A percentile compares a stretch with the other conserved stretches of the same genome.
These are phyloP conservation scores for Pterocles orientalis DNA, from an alignment of 2,113 vertebrate species.

Conservation along the genomic window DNA sequence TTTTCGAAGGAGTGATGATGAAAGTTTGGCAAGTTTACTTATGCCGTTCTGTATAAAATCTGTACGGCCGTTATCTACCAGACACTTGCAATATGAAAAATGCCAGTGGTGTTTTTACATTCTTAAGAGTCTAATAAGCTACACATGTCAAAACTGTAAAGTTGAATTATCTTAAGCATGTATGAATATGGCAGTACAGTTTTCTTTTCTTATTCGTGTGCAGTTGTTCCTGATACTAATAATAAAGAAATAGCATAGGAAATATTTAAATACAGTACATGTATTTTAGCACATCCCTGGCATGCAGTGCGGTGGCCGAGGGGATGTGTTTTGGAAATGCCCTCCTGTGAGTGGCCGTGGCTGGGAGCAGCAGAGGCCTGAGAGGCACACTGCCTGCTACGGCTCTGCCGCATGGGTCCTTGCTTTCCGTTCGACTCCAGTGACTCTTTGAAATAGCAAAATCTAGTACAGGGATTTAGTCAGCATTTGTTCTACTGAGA, in stretches of 20 bases:
- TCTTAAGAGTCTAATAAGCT: conserved; percentile 44
- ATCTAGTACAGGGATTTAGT: neutral
- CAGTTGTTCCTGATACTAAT: neutral
- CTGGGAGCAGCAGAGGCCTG: neutral
- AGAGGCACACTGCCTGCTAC: neutral
- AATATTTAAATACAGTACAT: neutral
- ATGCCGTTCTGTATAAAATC: conserved; percentile 33
- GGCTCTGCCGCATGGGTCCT: neutral
- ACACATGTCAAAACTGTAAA: conserved; percentile 57
- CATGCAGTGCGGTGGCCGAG: neutral
- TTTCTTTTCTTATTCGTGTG: neutral
- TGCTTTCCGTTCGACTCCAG: neutral
- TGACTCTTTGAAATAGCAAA: neutral
- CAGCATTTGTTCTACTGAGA: neutral
- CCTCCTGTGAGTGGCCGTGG: neutral
- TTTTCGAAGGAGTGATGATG: conserved; percentile 59
- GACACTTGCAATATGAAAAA: conserved; percentile 61
- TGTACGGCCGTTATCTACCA: conserved; percentile 48
- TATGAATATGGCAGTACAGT: neutral
- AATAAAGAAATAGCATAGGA: neutral
- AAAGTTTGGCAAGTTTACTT: conserved; percentile 65
- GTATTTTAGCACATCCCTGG: neutral
- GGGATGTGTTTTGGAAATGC: neutral
- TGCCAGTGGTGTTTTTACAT: conserved; percentile 63
- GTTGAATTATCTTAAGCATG: neutral